These are phyloP conservation scores for Epinephelus moara DNA, from an alignment of 2,113 vertebrate genomes.

Conservation along the genomic window DNA sequence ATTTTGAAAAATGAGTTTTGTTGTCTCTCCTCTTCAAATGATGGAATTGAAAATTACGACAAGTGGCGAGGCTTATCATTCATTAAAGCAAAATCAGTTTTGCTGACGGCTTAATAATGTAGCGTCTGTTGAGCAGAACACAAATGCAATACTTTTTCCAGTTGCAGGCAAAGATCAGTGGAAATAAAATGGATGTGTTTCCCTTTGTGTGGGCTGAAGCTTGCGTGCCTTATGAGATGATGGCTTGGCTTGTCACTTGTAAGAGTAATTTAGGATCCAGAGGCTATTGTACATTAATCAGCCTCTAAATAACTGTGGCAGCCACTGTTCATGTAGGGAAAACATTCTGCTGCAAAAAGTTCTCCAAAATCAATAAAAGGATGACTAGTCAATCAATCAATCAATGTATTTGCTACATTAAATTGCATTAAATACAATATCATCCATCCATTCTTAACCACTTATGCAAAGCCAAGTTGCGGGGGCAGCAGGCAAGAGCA, in stretches of 20 bases:
- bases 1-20: constrained; percentile 1
- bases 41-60: constrained; percentile 11
- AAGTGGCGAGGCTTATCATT: background rate
- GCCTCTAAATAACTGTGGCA: background rate
- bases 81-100: background rate
- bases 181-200: constrained; percentile 25
- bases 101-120: constrained; percentile 16
- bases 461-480: no score
- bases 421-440: no score
- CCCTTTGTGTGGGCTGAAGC: background rate
- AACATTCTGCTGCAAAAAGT: no score
- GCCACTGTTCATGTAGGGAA: no score
- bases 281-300: background rate
- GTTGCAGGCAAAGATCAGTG: background rate
- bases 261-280: background rate
- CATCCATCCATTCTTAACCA: no score
- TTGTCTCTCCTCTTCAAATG: background rate
- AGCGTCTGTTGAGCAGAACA: constrained; percentile 11
- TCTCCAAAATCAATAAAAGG: no score
- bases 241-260: background rate
- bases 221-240: background rate
- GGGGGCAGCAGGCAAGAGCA: no score
- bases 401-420: no score
- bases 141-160: constrained; percentile 12
- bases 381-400: no score